Evolutionary conservation across 1,140 invertebrate species (phyloP).

Genomic region (Solenopsis fugax): DNA sequence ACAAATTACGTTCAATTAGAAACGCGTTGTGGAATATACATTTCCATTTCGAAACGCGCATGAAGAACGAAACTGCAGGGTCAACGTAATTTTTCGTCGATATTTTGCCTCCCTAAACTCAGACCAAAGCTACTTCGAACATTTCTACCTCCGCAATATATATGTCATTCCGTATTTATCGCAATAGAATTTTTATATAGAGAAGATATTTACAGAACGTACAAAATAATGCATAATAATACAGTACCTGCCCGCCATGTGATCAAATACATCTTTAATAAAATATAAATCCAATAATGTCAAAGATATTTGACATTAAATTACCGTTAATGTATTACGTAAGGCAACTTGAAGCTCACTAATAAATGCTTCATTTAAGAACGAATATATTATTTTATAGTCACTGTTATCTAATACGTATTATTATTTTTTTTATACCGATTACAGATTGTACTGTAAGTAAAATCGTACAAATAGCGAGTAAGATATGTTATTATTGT

Average conservation of each 20-base stretch:
- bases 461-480: slow-evolving; percentile 26
- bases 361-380: neutral
- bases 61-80: neutral
- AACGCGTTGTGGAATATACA: neutral
- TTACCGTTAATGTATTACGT: neutral
- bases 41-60: neutral
- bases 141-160: slow-evolving; percentile 56
- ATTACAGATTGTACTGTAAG: slow-evolving; percentile 11
- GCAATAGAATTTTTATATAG: slow-evolving; percentile 53
- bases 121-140: slow-evolving; percentile 67
- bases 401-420: slow-evolving; percentile 18
- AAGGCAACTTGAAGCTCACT: neutral
- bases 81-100: neutral
- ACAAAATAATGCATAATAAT: neutral
- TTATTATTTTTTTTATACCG: slow-evolving; percentile 6
- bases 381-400: slow-evolving; percentile 9
- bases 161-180: slow-evolving; percentile 51
- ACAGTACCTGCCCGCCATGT: slow-evolving; percentile 29
- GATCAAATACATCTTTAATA: slow-evolving; percentile 14
- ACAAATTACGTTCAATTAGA: neutral
- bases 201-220: slow-evolving; percentile 33
- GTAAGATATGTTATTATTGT: slow-evolving; percentile 27
- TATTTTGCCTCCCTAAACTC: slow-evolving; percentile 41
- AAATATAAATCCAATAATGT: neutral
- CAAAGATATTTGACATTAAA: slow-evolving; percentile 16